A percentile compares a stretch with the other conserved stretches of the same genome.
phyloP scores from a whole-genome alignment of 2,113 vertebrate species.

The Heptranchias perlo region DNA sequence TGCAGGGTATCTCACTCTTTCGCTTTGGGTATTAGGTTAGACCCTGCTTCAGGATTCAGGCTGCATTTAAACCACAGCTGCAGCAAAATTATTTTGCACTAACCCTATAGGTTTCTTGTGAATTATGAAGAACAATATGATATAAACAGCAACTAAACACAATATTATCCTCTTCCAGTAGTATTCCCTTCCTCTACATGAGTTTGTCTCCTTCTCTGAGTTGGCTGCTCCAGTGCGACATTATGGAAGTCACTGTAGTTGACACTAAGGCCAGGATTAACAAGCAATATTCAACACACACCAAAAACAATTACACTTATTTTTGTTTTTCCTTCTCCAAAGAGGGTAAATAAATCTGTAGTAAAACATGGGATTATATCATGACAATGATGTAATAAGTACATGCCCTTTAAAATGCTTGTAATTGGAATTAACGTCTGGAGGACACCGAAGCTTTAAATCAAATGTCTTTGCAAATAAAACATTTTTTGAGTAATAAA shows the following conservation, averaged over 20 bases:
- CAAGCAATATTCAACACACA: too few relatives aligned
- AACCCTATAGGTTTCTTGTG: neutral
- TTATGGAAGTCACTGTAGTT: neutral
- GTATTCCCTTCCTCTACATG: neutral
- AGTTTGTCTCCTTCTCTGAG: neutral
- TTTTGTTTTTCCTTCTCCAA: neutral
- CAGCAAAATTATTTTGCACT: neutral
- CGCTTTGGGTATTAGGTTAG: neutral
- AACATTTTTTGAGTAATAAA: neutral
- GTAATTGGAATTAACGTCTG: neutral
- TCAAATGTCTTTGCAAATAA: neutral
- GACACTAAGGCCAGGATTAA: neutral
- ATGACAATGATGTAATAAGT: neutral
- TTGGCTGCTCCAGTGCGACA: neutral
- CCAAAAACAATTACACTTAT: neutral
- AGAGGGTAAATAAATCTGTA: neutral
- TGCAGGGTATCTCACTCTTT: neutral
- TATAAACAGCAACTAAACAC: neutral
- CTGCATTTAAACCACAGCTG: neutral
- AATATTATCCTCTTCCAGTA: too few relatives aligned
- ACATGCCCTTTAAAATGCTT: neutral
- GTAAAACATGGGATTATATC: neutral
- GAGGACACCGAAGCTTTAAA: too few relatives aligned
- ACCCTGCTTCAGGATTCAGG: neutral
- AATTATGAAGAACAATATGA: neutral